Conservation (phyloP, 2,888 invertebrate genomes). For the Oligia fasciuncula region DNA sequence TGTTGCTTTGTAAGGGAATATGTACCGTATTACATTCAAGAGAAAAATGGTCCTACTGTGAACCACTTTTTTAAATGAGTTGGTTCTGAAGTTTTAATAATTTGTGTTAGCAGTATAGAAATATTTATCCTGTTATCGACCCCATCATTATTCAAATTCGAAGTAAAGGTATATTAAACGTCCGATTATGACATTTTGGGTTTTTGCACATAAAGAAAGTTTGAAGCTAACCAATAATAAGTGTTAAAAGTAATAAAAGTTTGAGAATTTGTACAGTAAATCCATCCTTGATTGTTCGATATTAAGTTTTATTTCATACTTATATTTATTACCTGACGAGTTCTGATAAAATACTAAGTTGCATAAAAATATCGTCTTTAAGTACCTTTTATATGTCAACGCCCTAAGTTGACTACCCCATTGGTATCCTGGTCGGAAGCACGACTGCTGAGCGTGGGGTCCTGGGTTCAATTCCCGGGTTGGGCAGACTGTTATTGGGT, state of each 20-base stretch:
- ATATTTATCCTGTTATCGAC: constrained; percentile 23
- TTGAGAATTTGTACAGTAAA: constrained; percentile 20
- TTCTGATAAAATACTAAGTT: constrained; percentile 4
- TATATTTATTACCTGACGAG: constrained; percentile 8
- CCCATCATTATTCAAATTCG: constrained; percentile 16
- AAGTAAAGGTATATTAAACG: constrained; percentile 19
- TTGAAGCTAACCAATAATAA: constrained; percentile 10
- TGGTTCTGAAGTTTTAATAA: neutral
- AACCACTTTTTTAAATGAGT: neutral
- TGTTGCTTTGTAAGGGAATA: constrained; percentile 15
- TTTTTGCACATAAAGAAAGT: neutral
- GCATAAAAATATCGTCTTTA: neutral
- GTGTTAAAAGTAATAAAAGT: constrained; percentile 23
- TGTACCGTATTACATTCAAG: neutral
- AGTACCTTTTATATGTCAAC: neutral
- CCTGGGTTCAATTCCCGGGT: too few species aligned
- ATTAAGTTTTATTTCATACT: constrained; percentile 10
- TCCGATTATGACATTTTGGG: constrained; percentile 12
- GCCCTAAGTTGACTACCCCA: too few species aligned
- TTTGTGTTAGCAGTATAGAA: neutral
- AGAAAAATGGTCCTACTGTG: neutral
- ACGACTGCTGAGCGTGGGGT: too few species aligned
- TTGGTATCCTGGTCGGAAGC: too few species aligned
- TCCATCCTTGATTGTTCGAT: neutral
- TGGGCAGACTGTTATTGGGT: too few species aligned